Evolutionary conservation across 2,113 vertebrate genomes (phyloP), one percentile per base, ranked within the genome.

Genomic region (Alligator mississippiensis): DNA sequence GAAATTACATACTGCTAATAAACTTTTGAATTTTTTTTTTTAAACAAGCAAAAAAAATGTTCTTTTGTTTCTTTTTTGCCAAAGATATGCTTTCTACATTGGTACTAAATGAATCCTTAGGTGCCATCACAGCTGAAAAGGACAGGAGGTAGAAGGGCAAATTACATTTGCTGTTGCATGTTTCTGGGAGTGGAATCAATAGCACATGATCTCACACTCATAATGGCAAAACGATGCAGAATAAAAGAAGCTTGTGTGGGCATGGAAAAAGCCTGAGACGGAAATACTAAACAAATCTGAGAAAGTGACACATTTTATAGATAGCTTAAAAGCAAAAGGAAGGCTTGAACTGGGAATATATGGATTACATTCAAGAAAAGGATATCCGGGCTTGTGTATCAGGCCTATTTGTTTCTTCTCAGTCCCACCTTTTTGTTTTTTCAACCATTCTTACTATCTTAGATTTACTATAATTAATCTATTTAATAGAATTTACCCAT

Each of bases 91-190:
- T 96, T 96, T 87, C 30, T 88, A 74, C 62, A 82, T 75, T 80
- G 19, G 19, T 47, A 90, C 59, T 62, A 47, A 95, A 78, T 27
- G 57, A 89, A 91, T 88, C 80, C 30, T 64, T 70, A 76, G 0
- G 0, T 74, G 62, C 63, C 66, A 61, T 18, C 34, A 5, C 6
- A 85, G 58, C 62, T 91, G 84, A 93, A 21, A 58, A 3, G 10
- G 85, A 66, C 80, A 80, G 7, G 17, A 68, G 84, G 81, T 81
- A 85, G 90, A 94, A 84, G 81, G 84, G 89, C 80, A 92, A 27
- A 85, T 88, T 90, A 47, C 58, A 90, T 60, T 84, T 85, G 61
- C 28, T 94, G 15, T 27, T 93, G 24, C 19, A 34, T 27, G 54
- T 89, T 95, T 89, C 59, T 93, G 13, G 54, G 10, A 68, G 70